phyloP scores from a whole-genome alignment of 53 echinoderm and acorn worm species.

The Antedon mediterranea region DNA sequence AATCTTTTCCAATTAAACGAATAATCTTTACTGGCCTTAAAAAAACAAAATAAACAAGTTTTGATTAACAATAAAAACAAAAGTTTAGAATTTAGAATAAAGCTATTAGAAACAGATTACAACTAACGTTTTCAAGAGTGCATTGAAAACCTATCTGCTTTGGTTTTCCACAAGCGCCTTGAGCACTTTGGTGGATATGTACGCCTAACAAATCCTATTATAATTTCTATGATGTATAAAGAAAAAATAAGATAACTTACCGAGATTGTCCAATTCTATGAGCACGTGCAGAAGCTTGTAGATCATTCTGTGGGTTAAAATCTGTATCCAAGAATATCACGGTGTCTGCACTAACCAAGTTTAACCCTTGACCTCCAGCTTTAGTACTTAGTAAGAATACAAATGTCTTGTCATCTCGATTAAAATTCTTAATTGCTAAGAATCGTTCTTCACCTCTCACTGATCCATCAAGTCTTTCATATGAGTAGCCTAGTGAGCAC shows the following conservation, averaged over 20 bases:
- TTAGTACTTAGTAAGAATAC: conserved; percentile 93
- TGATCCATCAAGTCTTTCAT: conserved; percentile 84
- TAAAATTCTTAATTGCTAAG: conserved; percentile 72
- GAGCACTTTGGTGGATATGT: too few relatives aligned
- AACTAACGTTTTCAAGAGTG: too few relatives aligned
- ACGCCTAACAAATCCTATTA: too few relatives aligned
- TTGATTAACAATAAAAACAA: too few relatives aligned
- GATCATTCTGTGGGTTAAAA: conserved; percentile 96
- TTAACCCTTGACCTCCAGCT: conserved; percentile 98
- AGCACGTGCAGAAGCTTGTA: conserved; percentile 96
- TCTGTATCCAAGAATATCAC: conserved; percentile 98
- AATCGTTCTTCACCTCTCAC: conserved; percentile 92
- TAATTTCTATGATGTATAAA: too few relatives aligned
- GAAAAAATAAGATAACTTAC: too few relatives aligned
- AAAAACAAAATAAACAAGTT: too few relatives aligned
- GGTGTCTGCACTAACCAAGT: conserved; percentile 79
- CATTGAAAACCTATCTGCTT: too few relatives aligned
- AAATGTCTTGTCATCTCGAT: conserved; percentile 77
- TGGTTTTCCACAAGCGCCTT: too few relatives aligned
- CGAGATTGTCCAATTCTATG: conserved; percentile 93
- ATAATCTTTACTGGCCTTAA: conserved; percentile 89
- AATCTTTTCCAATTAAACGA: conserved; percentile 68
- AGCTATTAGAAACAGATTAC: too few relatives aligned
- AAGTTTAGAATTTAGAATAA: too few relatives aligned
- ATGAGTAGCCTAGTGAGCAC: conserved; percentile 47